These are phyloP conservation scores for Brachionus angularis DNA, from an alignment of 1,140 invertebrate genomes.

Conservation along the genomic window DNA sequence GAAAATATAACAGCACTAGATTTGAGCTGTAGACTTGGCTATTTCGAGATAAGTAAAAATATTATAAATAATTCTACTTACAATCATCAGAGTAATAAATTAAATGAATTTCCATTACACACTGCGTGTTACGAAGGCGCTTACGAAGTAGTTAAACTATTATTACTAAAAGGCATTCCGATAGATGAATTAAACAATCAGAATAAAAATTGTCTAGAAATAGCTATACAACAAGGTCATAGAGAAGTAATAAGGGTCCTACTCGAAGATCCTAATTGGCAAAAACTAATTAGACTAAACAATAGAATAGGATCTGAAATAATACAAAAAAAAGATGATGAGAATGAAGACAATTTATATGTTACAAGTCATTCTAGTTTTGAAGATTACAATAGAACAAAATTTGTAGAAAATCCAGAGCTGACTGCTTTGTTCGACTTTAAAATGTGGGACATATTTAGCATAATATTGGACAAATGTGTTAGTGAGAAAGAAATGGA, in stretches of 20 bases:
- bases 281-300: constrained; percentile 13
- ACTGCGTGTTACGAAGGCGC: constrained; percentile 33
- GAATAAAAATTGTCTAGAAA: constrained; percentile 42
- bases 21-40: constrained; percentile 34
- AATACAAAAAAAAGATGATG: neutral
- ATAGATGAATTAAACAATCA: constrained; percentile 22
- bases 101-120: constrained; percentile 31
- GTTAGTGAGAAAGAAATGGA: constrained; percentile 34
- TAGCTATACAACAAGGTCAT: constrained; percentile 41
- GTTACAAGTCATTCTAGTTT: too few species aligned
- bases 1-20: constrained; percentile 36
- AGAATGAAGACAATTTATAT: neutral
- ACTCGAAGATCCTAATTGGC: constrained; percentile 35
- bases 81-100: neutral
- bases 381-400: neutral
- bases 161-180: constrained; percentile 14
- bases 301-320: neutral
- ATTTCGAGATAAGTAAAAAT: constrained; percentile 42
- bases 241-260: constrained; percentile 32
- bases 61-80: constrained; percentile 27
- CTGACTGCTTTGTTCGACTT: constrained; percentile 4
- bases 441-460: constrained; percentile 43
- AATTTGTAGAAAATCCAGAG: constrained; percentile 17
- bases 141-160: constrained; percentile 35
- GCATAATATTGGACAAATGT: constrained; percentile 33